Evolutionary conservation across 2,888 invertebrate species (phyloP), one percentile per base, ranked within the genome.

Genomic region (Endotricha flammealis): DNA sequence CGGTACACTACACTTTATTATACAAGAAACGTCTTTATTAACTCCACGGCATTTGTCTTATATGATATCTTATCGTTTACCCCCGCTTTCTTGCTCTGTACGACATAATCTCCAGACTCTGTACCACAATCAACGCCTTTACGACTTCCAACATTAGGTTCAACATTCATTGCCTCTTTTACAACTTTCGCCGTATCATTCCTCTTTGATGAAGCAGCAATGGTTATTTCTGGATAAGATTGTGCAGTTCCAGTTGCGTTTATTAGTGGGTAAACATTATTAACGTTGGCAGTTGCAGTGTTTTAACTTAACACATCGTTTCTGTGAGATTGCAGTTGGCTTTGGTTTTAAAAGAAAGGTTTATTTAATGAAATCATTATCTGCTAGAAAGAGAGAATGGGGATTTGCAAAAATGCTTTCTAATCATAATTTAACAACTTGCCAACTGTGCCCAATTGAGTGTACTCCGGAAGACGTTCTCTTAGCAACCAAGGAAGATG

Each of bases 1-100:
- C 63, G 56, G 47, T 42, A 40, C 45, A 46, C 64, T 50, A 60
- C 67, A 63, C 68, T 77, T 76, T 74, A 76, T 77, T 74, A 60
- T 61, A 48, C 49, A 42, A 51, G 57, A 48, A 58, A 57, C 61
- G 68, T 64, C 73, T 72, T 74, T 73, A 76, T 76, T 75, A 75
- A 76, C 64, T 69, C 63, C 56, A 53, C 54, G 54, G 58, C 64
- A 69, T 71, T 68, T 65, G 67, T 73, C 65, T 72, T 59, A 51
- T 56, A 55, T 64, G 61, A 57, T 60, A 58, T 56, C 57, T 57
- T 57, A 61, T 59, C 57, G 50, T 41, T 45, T 50, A 42, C 52
- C 51, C 55, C 42, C 47, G 44, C 49, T 44, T 52, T 49, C 48
- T 46, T 43, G 46, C 47, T 42, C 24, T 41, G 44, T 44, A 45